Evolutionary conservation across 2,888 invertebrate species (phyloP), one percentile per base, ranked within the genome.

Genomic region (Campoletis raptor): DNA sequence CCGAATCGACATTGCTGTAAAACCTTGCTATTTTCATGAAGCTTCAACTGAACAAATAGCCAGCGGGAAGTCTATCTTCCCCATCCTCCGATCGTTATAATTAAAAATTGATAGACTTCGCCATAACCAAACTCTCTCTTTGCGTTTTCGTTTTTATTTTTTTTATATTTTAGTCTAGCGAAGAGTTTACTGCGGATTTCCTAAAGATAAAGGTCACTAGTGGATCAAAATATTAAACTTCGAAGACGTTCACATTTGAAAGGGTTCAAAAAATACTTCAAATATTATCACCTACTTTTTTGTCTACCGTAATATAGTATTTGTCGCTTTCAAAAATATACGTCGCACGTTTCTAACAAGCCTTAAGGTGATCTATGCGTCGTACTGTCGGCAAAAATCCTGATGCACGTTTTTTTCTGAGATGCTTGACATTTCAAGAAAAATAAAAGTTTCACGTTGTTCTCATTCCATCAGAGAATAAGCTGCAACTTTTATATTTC

Each of bases 1-100:
- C 69, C 40, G 78, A 79, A 67, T 79, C 54, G 69, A 67, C 78
- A 69, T 18, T 1, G 2, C 78, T 37, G 54, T 54, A 61, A 74
- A 72, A n/a, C 52, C 42, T 52, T 37, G 52, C 78, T 52, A 64
- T 64, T 67, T 73, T 48, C 37, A 52, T 78, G 40, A 40, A 78
- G 52, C 52, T 78, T 40, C 45, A 30, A 67, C 78, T 52, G 7
- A 52, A 37, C 36, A 37, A 21, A 24, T 24, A 77, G 45, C 36
- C 40, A 21, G 48, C 67, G 37, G 21, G 10, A 54, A 67, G 15
- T 67, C 37, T 67, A 36, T 78, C 52, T 78, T 6, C 6, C 5
- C 2, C 40, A 24, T 21, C 36, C 36, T 12, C 21, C 21, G 40
- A 61, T 78, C 78, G 40, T 52, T 67, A 36, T 66, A 21, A 67